phyloP scores from a whole-genome alignment of 2,113 vertebrate species.

The Erythrocercus mccallii region DNA sequence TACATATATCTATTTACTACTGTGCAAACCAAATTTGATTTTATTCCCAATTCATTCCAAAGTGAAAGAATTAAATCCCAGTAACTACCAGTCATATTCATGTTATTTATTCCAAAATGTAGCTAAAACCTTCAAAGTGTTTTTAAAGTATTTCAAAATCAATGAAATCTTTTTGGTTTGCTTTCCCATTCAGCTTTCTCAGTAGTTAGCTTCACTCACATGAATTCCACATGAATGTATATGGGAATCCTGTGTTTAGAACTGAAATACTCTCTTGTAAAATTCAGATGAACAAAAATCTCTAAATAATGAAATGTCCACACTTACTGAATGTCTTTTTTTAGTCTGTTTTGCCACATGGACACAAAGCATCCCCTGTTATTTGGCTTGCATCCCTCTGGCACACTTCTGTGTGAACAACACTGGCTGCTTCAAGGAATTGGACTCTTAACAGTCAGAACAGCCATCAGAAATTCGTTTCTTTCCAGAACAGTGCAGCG shows the following conservation, averaged over 20 bases:
- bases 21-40: not conserved
- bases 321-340: not conserved
- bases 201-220: not conserved
- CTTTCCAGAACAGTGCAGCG: not conserved
- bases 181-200: not conserved
- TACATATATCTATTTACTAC: not conserved
- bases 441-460: not conserved
- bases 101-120: not conserved
- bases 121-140: not conserved
- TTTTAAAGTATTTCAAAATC: not conserved
- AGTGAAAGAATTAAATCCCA: not conserved
- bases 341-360: not conserved
- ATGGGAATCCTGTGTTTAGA: not conserved
- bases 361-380: not conserved
- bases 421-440: not conserved
- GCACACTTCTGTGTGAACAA: not conserved
- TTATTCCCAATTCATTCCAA: not conserved
- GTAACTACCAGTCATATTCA: not conserved
- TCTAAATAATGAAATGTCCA: not conserved
- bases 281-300: not conserved
- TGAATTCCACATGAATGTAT: not conserved
- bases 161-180: not conserved
- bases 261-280: not conserved
- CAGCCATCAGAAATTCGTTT: not conserved
- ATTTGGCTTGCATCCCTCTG: not conserved